Evolutionary conservation across 2,797 vertebrate genomes (phyloP).

Genomic region (Gymnopithys bicolor): DNA sequence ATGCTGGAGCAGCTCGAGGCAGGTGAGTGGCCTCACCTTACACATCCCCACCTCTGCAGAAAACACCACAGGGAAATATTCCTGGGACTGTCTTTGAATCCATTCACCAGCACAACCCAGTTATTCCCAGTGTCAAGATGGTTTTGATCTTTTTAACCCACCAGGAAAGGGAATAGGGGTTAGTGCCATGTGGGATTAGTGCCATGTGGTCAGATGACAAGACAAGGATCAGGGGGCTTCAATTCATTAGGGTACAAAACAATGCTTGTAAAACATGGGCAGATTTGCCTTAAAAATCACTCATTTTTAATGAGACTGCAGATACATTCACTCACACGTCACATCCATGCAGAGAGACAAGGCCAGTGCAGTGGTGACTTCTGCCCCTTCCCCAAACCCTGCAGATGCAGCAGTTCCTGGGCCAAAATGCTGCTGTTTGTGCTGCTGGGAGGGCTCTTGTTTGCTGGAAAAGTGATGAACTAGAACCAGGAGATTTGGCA

Average conservation of each 20-base stretch:
- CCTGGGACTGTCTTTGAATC: accelerated
- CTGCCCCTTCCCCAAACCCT: not conserved
- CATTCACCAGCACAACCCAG: not conserved
- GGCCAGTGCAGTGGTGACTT: not conserved
- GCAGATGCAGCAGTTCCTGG: not conserved
- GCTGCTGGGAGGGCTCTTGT: accelerated
- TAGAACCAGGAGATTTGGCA: not conserved
- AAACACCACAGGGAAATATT: not conserved
- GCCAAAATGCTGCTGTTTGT: not conserved
- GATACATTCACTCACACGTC: not conserved
- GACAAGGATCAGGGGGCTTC: not conserved
- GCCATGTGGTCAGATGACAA: accelerated
- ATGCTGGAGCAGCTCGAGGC: not conserved
- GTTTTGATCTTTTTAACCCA: not conserved
- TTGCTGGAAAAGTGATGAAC: not conserved
- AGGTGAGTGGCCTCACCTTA: not conserved
- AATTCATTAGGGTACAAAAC: not conserved
- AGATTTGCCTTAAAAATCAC: not conserved
- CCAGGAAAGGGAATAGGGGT: not conserved
- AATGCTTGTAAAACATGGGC: accelerated
- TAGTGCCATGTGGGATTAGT: not conserved
- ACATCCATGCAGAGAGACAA: not conserved
- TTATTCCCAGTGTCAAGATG: not conserved
- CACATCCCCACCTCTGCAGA: not conserved
- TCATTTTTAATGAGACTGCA: not conserved